Conservation (phyloP, 2,888 invertebrate genomes). For the Bugula neritina region DNA sequence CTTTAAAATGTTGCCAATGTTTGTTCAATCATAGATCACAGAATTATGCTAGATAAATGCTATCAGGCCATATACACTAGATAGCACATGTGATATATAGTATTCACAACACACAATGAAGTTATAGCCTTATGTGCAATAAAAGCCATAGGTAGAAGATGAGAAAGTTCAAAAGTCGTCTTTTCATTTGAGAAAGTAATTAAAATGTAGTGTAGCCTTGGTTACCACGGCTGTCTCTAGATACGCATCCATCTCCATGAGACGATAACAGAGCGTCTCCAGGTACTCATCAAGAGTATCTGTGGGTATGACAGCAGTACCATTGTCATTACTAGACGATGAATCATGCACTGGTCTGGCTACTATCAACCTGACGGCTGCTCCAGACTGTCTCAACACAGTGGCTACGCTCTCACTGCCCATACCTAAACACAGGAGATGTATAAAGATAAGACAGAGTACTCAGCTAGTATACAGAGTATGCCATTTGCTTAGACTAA, state of each 20-base stretch:
- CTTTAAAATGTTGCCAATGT: too few species aligned
- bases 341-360: slow-evolving; percentile 61
- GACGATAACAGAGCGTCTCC: slow-evolving; percentile 60
- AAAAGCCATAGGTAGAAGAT: too few species aligned
- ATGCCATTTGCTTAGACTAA: too few species aligned
- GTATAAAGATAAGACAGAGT: too few species aligned
- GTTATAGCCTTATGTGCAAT: too few species aligned
- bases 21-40: too few species aligned
- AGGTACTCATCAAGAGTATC: slow-evolving; percentile 74
- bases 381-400: slow-evolving; percentile 88
- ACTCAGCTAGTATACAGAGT: too few species aligned
- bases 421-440: slow-evolving; percentile 69
- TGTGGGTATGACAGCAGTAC: slow-evolving; percentile 85
- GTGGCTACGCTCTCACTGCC: slow-evolving; percentile 90
- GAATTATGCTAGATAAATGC: too few species aligned
- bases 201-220: too few species aligned
- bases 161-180: too few species aligned
- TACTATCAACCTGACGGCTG: slow-evolving; percentile 86
- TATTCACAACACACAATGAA: background rate
- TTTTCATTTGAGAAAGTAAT: too few species aligned
- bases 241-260: slow-evolving; percentile 15
- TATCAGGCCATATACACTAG: too few species aligned
- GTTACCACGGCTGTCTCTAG: background rate
- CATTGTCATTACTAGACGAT: slow-evolving; percentile 42
- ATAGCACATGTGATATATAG: background rate